Percentiles rank a stretch among this genome's conserved stretches.
phyloP scores from a whole-genome alignment of 2,888 invertebrate species.

The Zhengitettix transpicula region DNA sequence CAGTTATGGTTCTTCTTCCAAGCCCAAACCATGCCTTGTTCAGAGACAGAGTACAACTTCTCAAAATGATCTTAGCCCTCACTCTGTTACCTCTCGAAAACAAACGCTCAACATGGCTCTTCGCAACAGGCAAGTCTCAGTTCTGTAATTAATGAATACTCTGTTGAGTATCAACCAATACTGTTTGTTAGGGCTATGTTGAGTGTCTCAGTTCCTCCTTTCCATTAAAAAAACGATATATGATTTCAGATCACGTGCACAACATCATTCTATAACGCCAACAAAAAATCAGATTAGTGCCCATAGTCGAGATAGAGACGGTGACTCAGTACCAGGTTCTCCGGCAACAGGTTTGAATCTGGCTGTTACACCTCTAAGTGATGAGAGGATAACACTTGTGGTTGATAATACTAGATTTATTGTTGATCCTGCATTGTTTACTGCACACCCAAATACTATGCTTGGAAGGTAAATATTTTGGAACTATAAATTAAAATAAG shows the following conservation, averaged over 20 bases:
- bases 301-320: conserved; percentile 14
- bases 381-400: conserved; percentile 78
- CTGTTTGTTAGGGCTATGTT: neutral
- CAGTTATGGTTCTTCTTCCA: conserved; percentile 43
- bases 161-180: neutral
- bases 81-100: conserved; percentile 33
- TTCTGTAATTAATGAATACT: neutral
- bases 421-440: conserved; percentile 81
- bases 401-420: conserved; percentile 93
- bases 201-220: neutral
- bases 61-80: conserved; percentile 30
- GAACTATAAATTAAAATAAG: neutral
- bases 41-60: conserved; percentile 29
- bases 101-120: conserved; percentile 23
- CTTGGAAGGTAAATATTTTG: conserved; percentile 48
- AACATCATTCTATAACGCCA: conserved; percentile 18
- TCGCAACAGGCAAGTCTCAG: conserved; percentile 27
- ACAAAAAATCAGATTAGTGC: conserved; percentile 21
- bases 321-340: conserved; percentile 14
- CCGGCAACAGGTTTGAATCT: conserved; percentile 2
- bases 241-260: conserved; percentile 20
- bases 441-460: conserved; percentile 96
- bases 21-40: conserved; percentile 47
- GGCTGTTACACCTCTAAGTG: conserved; percentile 24
- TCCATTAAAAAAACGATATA: neutral